Conservation (phyloP, 2,113 vertebrate species). For the Campylorhamphus procurvoides region DNA sequence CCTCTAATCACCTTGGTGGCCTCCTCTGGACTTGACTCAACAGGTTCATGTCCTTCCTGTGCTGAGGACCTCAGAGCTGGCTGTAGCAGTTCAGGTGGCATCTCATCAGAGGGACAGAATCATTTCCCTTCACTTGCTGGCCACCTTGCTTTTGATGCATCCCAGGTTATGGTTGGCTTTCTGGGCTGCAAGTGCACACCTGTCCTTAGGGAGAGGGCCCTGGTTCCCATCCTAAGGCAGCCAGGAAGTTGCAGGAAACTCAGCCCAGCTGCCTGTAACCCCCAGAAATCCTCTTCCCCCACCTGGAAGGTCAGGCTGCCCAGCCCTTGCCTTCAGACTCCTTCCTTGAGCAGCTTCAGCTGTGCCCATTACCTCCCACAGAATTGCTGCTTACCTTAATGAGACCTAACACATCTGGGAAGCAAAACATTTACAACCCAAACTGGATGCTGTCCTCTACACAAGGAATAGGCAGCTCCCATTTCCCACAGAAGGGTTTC, state of each 20-base stretch:
- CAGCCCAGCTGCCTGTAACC: background rate
- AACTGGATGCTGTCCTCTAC: background rate
- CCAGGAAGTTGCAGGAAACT: background rate
- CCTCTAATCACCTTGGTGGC: background rate
- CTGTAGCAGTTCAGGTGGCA: background rate
- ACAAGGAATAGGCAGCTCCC: background rate
- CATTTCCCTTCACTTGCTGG: background rate
- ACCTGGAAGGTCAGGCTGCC: background rate
- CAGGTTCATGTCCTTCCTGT: background rate
- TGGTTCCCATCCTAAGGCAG: background rate
- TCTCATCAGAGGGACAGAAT: background rate
- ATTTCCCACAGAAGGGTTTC: background rate
- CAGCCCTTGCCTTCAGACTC: background rate
- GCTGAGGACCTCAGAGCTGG: background rate
- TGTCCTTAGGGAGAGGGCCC: background rate
- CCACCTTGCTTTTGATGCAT: background rate
- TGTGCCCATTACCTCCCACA: background rate
- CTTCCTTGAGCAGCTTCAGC: background rate
- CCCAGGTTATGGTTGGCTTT: background rate
- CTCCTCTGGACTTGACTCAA: background rate
- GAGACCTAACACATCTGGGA: rapidly evolving
- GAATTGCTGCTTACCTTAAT: background rate
- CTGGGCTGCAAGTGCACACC: background rate
- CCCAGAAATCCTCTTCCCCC: background rate
- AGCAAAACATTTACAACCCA: background rate